phyloP scores from a whole-genome alignment of 2,113 vertebrate genomes.

The Struthio camelus region DNA sequence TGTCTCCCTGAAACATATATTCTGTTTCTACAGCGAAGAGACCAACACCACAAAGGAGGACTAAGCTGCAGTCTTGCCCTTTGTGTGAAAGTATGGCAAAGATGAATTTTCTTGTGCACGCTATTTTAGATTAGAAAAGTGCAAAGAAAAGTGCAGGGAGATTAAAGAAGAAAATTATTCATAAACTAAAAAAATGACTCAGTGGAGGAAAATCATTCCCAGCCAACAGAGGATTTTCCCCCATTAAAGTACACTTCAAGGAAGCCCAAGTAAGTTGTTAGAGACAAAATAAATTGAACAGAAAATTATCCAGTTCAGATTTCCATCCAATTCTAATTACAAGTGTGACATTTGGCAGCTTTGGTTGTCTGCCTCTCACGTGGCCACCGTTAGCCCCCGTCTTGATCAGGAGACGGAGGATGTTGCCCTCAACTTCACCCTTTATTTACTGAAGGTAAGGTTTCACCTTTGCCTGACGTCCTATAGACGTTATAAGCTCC shows the following conservation, averaged over 20 bases:
- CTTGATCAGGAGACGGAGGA: not conserved
- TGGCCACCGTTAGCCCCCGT: not conserved
- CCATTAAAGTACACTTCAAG: not conserved
- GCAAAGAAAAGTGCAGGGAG: not conserved
- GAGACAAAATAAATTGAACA: not conserved
- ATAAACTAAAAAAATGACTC: not conserved
- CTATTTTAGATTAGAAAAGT: not conserved
- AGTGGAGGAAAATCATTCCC: not conserved
- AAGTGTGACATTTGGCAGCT: not conserved
- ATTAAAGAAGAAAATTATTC: not conserved
- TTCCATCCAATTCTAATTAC: not conserved
- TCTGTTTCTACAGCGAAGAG: not conserved
- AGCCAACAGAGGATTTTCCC: not conserved
- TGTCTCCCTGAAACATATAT: rapidly evolving
- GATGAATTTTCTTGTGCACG: not conserved
- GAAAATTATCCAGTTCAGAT: not conserved
- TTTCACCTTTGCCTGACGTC: not conserved
- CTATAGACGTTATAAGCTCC: not conserved
- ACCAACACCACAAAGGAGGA: not conserved
- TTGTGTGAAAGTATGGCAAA: not conserved
- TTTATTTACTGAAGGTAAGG: not conserved
- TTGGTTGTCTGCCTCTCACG: not conserved
- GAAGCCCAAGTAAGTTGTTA: not conserved
- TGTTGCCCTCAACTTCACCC: not conserved
- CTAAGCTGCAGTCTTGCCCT: not conserved